Percentiles rank a stretch among this genome's conserved stretches.
Evolutionary conservation across 2,888 invertebrate species (phyloP).

Genomic region (Copidosoma aretas): DNA sequence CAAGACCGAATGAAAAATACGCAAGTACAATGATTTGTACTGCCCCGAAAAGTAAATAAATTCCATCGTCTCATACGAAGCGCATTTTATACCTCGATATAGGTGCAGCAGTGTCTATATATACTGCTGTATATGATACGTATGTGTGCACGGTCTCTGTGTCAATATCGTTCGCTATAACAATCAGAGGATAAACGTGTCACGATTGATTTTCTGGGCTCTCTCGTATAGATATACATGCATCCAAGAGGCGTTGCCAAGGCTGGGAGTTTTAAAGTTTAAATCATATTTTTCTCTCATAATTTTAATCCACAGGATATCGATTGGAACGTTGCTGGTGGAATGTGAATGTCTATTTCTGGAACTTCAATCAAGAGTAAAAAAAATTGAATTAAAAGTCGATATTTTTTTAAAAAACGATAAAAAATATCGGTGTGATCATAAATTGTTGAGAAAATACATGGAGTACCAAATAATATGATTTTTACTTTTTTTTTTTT

Average conservation of each 20-base stretch:
- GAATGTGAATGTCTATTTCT: too few relatives aligned
- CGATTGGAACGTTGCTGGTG: neutral
- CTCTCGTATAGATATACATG: neutral
- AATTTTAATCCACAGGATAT: neutral
- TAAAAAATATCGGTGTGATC: too few relatives aligned
- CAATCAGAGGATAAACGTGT: neutral
- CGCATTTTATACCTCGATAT: too few relatives aligned
- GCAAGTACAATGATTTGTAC: neutral
- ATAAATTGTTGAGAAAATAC: too few relatives aligned
- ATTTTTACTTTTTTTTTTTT: too few relatives aligned
- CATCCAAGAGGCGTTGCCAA: neutral
- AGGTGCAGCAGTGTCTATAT: too few relatives aligned
- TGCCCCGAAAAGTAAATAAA: neutral
- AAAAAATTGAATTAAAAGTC: too few relatives aligned
- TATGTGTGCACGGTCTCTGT: neutral
- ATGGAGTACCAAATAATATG: too few relatives aligned
- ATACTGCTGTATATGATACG: neutral
- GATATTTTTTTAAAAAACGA: too few relatives aligned
- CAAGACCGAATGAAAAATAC: too few relatives aligned
- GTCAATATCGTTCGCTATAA: neutral
- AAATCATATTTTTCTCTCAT: neutral
- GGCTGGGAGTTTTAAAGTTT: neutral
- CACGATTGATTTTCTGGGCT: neutral
- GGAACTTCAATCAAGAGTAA: too few relatives aligned
- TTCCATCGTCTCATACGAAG: neutral